These are phyloP conservation scores for Forbesichthys agassizii DNA, from an alignment of 2,113 vertebrate genomes.

Conservation along the genomic window DNA sequence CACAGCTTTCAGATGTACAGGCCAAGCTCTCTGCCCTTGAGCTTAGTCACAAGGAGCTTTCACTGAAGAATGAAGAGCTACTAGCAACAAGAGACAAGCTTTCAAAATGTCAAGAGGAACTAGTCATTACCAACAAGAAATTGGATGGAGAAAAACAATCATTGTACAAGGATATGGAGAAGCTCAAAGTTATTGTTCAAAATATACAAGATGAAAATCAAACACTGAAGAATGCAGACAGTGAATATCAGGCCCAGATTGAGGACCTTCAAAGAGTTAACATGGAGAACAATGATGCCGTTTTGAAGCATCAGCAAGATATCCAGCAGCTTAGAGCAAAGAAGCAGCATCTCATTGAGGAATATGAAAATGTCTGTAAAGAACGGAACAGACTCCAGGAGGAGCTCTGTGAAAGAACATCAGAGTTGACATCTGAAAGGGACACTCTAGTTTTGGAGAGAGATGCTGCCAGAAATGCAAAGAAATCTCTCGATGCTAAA, in stretches of 20 bases:
- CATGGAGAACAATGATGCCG: conserved; percentile 51
- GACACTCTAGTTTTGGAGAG: conserved; percentile 73
- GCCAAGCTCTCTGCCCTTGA: conserved; percentile 72
- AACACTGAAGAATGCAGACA: conserved; percentile 60
- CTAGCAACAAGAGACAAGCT: conserved; percentile 68
- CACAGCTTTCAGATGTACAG: conserved; percentile 77
- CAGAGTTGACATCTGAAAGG: conserved; percentile 75
- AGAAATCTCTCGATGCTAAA: conserved; percentile 70
- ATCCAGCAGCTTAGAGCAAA: conserved; percentile 62
- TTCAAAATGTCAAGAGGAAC: conserved; percentile 72
- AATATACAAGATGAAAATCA: conserved; percentile 72
- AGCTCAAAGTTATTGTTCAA: conserved; percentile 68
- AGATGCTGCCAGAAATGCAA: conserved; percentile 74
- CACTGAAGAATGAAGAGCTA: conserved; percentile 76
- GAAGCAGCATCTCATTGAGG: conserved; percentile 72
- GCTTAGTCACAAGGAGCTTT: conserved; percentile 71
- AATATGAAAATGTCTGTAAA: conserved; percentile 77
- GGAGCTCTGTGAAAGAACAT: conserved; percentile 76
- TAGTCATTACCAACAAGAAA: conserved; percentile 64
- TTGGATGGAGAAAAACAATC: conserved; percentile 67
- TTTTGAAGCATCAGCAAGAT: conserved; percentile 67
- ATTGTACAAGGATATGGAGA: conserved; percentile 68
- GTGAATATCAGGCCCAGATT: conserved; percentile 57
- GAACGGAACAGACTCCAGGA: conserved; percentile 78
- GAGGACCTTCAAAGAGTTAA: conserved; percentile 74